Conservation (phyloP, 2,888 invertebrate genomes). For the Cheilosia grossa region DNA sequence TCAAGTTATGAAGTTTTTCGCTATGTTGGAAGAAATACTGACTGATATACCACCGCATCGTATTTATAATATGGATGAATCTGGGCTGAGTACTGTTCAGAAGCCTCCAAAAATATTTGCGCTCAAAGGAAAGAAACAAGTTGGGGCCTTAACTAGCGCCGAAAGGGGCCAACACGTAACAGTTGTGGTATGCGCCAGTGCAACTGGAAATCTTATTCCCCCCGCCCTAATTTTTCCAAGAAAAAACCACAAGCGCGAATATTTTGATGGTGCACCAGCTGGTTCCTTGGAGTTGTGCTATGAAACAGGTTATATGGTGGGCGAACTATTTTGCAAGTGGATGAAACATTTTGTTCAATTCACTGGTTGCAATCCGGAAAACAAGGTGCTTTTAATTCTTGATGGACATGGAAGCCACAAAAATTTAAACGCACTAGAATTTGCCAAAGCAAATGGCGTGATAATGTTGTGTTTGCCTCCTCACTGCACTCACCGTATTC, state of each 20-base stretch:
- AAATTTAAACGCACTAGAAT: slow-evolving; percentile 7
- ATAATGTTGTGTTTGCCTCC: too few relatives aligned
- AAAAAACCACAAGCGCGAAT: slow-evolving; percentile 1
- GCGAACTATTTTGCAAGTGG: too few relatives aligned
- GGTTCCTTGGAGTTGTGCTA: slow-evolving; percentile 20
- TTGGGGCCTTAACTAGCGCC: slow-evolving; percentile 22
- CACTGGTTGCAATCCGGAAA: slow-evolving; percentile 13
- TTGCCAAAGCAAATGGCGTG: slow-evolving; percentile 11
- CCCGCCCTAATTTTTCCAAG: slow-evolving; percentile 18
- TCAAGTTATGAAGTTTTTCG: slow-evolving; percentile 2
- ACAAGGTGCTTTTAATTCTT: slow-evolving; percentile 11
- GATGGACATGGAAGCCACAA: slow-evolving; percentile 24
- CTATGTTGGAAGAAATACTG: background rate
- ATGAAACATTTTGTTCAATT: slow-evolving; percentile 10
- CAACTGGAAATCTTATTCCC: slow-evolving; percentile 25
- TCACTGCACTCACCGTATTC: background rate
- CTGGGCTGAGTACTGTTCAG: slow-evolving; percentile 1
- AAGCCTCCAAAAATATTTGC: slow-evolving; percentile 33
- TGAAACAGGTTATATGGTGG: too few relatives aligned
- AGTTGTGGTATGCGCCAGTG: slow-evolving; percentile 29
- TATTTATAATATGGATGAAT: background rate
- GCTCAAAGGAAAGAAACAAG: slow-evolving; percentile 26
- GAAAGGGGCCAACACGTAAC: slow-evolving; percentile 32
- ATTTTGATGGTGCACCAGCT: slow-evolving; percentile 8
- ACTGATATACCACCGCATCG: background rate